Conservation (phyloP, 2,888 invertebrate species). For the Chymomyza amoena region DNA sequence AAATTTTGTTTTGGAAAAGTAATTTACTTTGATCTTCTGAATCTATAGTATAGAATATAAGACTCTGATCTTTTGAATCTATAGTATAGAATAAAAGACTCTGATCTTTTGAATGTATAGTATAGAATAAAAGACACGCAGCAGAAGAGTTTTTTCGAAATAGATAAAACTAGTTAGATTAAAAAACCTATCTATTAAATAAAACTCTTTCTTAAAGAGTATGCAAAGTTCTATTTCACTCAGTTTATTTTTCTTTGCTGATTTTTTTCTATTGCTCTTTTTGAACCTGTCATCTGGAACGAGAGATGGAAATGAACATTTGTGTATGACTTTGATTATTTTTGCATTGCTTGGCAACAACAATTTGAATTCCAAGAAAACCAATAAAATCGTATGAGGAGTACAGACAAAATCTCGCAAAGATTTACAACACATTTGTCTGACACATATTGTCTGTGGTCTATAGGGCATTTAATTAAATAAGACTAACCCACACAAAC, state of each 20-base stretch:
- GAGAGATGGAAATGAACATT: background rate
- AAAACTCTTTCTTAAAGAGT: background rate
- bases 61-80: too few species aligned
- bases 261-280: background rate
- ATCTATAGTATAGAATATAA: too few species aligned
- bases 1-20: too few species aligned
- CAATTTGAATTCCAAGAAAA: background rate
- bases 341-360: slow-evolving; percentile 5
- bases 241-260: background rate
- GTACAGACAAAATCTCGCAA: slow-evolving; percentile 27
- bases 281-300: background rate
- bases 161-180: too few species aligned
- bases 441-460: slow-evolving; percentile 57
- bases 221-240: background rate
- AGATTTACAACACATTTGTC: slow-evolving; percentile 58
- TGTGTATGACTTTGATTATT: background rate
- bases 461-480: slow-evolving; percentile 61
- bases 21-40: too few species aligned
- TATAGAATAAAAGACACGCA: too few species aligned
- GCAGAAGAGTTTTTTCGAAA: too few species aligned
- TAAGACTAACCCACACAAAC: slow-evolving; percentile 33
- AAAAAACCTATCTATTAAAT: too few species aligned
- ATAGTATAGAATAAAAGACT: too few species aligned
- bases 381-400: slow-evolving; percentile 5
- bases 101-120: too few species aligned